phyloP scores from a whole-genome alignment of 1,140 invertebrate species.

The Solen grandis region DNA sequence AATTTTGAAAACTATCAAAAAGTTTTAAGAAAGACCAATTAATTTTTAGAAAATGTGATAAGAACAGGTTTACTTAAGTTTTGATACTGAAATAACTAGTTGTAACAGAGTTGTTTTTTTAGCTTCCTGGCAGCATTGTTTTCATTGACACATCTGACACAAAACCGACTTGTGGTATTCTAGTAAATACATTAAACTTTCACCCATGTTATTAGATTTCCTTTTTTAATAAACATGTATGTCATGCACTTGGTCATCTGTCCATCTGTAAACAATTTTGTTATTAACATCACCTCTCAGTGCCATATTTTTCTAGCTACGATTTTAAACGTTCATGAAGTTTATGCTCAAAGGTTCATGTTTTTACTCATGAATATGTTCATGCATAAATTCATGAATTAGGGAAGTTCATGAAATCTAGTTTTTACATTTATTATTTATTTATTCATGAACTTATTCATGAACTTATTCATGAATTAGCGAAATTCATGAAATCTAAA shows the following conservation, averaged over 20 bases:
- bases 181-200: constrained; percentile 39
- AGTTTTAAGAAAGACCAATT: constrained; percentile 35
- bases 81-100: constrained; percentile 33
- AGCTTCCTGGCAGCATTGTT: constrained; percentile 36
- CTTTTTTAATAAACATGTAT: constrained; percentile 30
- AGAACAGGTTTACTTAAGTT: constrained; percentile 37
- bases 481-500: constrained; percentile 35
- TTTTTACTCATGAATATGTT: constrained; percentile 38
- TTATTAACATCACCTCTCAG: no score
- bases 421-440: constrained; percentile 16
- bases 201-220: constrained; percentile 37
- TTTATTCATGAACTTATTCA: constrained; percentile 36
- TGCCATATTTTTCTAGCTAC: constrained; percentile 24
- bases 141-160: constrained; percentile 32
- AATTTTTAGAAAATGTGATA: constrained; percentile 39
- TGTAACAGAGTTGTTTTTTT: constrained; percentile 29
- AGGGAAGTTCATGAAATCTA: constrained; percentile 38
- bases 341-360: constrained; percentile 33
- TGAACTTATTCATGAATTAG: constrained; percentile 15
- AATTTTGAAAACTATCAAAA: constrained; percentile 41
- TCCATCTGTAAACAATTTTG: no score
- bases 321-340: constrained; percentile 32
- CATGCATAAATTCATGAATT: constrained; percentile 35
- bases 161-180: constrained; percentile 21
- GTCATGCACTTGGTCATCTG: constrained; percentile 26